Conservation (phyloP, 2,113 vertebrate genomes). For the Craseonycteris thonglongyai region DNA sequence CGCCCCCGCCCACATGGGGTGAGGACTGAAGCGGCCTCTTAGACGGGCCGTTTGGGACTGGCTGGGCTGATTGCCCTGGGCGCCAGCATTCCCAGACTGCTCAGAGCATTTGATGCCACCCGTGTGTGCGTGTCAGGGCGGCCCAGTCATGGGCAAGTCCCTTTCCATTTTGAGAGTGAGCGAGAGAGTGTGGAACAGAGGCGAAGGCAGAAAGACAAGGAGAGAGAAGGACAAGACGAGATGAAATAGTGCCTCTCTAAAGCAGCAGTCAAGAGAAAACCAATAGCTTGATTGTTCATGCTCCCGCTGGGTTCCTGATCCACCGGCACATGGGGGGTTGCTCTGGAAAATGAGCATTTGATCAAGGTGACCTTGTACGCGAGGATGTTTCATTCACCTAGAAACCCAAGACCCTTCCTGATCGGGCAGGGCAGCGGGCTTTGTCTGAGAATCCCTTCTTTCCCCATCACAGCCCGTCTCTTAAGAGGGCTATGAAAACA, state of each 20-base stretch:
- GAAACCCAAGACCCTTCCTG: background rate
- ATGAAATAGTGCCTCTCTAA: background rate
- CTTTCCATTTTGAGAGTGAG: slow-evolving; percentile 48
- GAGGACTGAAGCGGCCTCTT: background rate
- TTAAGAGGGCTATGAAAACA: background rate
- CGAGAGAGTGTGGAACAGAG: background rate
- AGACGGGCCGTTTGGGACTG: background rate
- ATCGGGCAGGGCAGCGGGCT: rapidly evolving
- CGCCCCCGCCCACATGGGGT: background rate
- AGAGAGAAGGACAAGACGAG: slow-evolving; percentile 22
- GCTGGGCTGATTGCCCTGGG: slow-evolving; percentile 6
- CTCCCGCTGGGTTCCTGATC: background rate
- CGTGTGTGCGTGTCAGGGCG: background rate
- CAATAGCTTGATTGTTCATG: background rate
- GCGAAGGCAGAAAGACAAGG: background rate
- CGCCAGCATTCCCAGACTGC: slow-evolving; percentile 31
- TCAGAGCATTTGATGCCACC: background rate
- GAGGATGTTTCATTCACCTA: background rate
- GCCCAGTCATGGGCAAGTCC: slow-evolving; percentile 32
- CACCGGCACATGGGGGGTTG: background rate
- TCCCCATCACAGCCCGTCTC: slow-evolving; percentile 3
- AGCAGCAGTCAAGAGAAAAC: background rate
- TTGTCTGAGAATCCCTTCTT: background rate
- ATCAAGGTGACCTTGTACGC: slow-evolving; percentile 12
- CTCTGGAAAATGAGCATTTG: slow-evolving; percentile 51